Percentiles rank a stretch among this genome's conserved stretches.
Conservation (phyloP, 1,140 invertebrate species). For the Drosophila setifemur region DNA sequence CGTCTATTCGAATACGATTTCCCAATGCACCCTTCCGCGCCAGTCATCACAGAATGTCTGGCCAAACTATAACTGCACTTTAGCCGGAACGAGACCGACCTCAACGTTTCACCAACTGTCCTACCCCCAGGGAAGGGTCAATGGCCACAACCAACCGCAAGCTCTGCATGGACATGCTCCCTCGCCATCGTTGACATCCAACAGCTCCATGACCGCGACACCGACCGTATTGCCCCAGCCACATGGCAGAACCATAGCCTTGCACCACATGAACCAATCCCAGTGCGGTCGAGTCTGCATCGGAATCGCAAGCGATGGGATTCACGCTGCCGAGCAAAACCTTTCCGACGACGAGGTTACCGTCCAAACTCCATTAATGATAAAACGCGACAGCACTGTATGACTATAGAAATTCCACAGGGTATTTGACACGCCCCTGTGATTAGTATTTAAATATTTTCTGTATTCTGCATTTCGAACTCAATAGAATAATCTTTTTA, state of each 20-base stretch:
- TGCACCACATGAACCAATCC: slow-evolving; percentile 72
- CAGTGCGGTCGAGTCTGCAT: slow-evolving; percentile 61
- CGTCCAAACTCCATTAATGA: slow-evolving; percentile 84
- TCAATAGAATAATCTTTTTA: slow-evolving; percentile 53
- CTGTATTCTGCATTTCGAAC: slow-evolving; percentile 49
- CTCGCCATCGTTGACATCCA: slow-evolving; percentile 54
- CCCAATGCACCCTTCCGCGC: slow-evolving; percentile 83
- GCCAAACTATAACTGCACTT: slow-evolving; percentile 78
- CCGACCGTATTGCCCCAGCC: slow-evolving; percentile 48
- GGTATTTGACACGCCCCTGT: slow-evolving; percentile 73
- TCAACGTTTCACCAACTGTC: slow-evolving; percentile 83
- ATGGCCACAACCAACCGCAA: slow-evolving; percentile 47
- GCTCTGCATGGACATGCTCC: slow-evolving; percentile 38
- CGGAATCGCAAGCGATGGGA: slow-evolving; percentile 51
- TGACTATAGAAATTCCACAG: slow-evolving; percentile 83
- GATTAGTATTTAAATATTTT: slow-evolving; percentile 53
- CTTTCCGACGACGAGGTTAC: slow-evolving; percentile 83
- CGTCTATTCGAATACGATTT: slow-evolving; percentile 70
- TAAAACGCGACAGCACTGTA: slow-evolving; percentile 85
- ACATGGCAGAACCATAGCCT: slow-evolving; percentile 65
- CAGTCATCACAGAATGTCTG: slow-evolving; percentile 82
- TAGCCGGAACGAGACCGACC: slow-evolving; percentile 60
- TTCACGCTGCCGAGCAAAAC: slow-evolving; percentile 55
- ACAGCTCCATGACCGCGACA: slow-evolving; percentile 54
- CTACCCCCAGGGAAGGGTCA: slow-evolving; percentile 74